A percentile compares a stretch with the other conserved stretches of the same genome.
phyloP scores from a whole-genome alignment of 2,888 invertebrate species.

The Pimpla rufipes region DNA sequence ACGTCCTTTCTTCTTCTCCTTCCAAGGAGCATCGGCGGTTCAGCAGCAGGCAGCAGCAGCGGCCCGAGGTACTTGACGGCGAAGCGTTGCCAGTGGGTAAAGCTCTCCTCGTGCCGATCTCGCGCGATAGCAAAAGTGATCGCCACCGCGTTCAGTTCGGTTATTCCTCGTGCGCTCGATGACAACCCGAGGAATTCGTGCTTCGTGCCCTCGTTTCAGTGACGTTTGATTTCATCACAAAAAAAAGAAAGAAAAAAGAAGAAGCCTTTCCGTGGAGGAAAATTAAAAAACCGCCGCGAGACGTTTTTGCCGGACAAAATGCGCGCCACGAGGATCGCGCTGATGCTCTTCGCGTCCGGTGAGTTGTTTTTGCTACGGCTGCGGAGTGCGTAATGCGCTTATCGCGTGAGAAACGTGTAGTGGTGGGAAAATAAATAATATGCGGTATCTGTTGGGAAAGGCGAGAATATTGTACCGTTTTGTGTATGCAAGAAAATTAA shows the following conservation, averaged over 20 bases:
- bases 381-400: background rate
- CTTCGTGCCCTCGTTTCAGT: background rate
- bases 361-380: slow-evolving; percentile 22
- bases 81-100: slow-evolving; percentile 53
- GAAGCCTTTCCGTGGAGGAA: background rate
- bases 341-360: slow-evolving; percentile 48
- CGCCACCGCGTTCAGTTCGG: slow-evolving; percentile 52
- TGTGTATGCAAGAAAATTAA: too few relatives aligned
- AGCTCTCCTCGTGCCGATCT: slow-evolving; percentile 46
- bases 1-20: slow-evolving; percentile 71
- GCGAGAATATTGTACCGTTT: too few relatives aligned
- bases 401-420: background rate
- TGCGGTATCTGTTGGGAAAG: too few relatives aligned
- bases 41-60: too few relatives aligned
- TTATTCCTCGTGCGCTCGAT: slow-evolving; percentile 17
- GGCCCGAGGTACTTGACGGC: slow-evolving; percentile 44
- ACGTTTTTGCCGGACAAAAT: background rate
- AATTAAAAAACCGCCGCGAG: background rate
- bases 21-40: slow-evolving; percentile 37
- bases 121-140: slow-evolving; percentile 54
- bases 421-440: background rate
- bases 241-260: background rate
- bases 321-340: slow-evolving; percentile 33
- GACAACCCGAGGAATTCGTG: background rate
- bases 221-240: background rate